Conservation (phyloP, 2,888 invertebrate genomes). For the Nemoura dubitans region DNA sequence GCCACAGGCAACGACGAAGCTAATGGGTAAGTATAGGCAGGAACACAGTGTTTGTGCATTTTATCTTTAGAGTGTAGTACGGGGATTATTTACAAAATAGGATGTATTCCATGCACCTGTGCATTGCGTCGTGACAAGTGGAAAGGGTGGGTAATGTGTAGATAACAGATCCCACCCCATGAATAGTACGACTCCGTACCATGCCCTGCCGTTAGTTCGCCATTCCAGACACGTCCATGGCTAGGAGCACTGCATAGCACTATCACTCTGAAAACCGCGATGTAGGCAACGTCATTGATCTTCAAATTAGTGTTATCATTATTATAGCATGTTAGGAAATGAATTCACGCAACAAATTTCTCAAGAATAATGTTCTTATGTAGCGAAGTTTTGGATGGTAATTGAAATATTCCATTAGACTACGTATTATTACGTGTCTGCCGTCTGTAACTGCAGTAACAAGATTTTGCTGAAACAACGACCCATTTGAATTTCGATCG, state of each 20-base stretch:
- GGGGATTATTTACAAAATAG: not conserved
- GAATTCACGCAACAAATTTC: not conserved
- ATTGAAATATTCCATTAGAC: not conserved
- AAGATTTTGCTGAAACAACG: not conserved
- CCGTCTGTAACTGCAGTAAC: not conserved
- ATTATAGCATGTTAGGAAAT: not conserved
- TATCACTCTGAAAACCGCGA: not conserved
- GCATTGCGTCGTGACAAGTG: not conserved
- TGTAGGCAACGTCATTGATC: not conserved
- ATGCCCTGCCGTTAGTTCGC: not conserved
- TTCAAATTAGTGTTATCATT: not conserved
- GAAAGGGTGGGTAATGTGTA: not conserved
- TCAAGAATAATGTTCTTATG: not conserved
- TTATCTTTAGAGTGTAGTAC: not conserved
- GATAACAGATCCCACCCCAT: not conserved
- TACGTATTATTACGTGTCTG: not conserved
- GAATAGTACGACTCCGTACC: not conserved
- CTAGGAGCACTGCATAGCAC: not conserved
- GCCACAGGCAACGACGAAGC: not conserved
- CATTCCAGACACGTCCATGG: not conserved
- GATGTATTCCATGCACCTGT: slow-evolving; percentile 5
- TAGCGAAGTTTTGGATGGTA: not conserved
- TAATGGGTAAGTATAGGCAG: not conserved
- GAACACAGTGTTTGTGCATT: not conserved
- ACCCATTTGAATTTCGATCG: not conserved